Conservation (phyloP, 2,113 vertebrate species). For the Acinonyx jubatus region DNA sequence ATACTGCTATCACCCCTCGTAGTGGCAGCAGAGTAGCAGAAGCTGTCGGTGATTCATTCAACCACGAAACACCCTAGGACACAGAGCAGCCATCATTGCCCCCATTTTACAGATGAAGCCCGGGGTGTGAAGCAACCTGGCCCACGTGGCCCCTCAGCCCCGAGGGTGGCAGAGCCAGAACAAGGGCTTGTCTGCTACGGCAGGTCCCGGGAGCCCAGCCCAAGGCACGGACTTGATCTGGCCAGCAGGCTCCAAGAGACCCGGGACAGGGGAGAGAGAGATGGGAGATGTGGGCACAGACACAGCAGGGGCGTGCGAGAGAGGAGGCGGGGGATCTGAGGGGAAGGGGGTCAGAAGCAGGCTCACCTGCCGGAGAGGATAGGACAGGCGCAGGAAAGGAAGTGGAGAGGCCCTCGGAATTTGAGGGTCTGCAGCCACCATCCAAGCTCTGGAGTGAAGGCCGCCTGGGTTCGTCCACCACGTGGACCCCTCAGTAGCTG, state of each 20-base stretch:
- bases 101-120: neutral
- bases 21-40: neutral
- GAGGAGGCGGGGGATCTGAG: neutral
- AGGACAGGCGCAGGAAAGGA: too few species aligned
- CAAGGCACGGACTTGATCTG: neutral
- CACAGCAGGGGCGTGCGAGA: accelerated
- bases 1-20: accelerated
- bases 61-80: neutral
- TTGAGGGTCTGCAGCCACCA: accelerated
- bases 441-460: neutral
- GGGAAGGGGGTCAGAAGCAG: neutral
- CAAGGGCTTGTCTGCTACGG: neutral
- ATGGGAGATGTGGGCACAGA: too few species aligned
- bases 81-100: neutral
- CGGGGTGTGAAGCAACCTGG: too few species aligned
- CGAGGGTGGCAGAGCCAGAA: neutral
- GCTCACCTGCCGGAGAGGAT: neutral
- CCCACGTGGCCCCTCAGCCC: neutral
- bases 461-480: neutral
- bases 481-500: neutral
- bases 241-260: neutral
- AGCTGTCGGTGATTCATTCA: neutral
- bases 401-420: accelerated
- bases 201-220: neutral
- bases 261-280: neutral